Conservation (phyloP, 2,113 vertebrate species). For the Leptocoma aspasia region DNA sequence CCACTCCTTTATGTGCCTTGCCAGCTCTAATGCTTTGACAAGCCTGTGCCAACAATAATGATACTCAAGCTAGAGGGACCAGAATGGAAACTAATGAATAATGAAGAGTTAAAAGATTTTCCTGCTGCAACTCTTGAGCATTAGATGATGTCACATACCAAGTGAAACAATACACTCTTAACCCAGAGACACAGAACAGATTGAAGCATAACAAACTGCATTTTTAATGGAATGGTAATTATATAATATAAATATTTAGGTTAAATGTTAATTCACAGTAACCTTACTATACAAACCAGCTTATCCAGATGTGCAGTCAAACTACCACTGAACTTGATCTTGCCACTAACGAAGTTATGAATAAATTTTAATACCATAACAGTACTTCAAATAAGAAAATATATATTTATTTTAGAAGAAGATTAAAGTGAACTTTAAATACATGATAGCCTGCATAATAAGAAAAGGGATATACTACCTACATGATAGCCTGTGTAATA, state of each 20-base stretch:
- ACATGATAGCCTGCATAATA: background rate
- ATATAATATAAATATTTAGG: background rate
- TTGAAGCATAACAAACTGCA: background rate
- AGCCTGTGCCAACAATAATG: background rate
- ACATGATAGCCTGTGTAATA: background rate
- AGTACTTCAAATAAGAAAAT: background rate
- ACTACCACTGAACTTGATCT: background rate
- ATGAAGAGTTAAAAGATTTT: background rate
- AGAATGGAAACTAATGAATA: conserved; percentile 19
- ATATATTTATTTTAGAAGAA: background rate
- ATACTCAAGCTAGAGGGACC: background rate
- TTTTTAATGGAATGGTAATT: background rate
- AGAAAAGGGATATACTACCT: background rate
- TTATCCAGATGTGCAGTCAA: background rate
- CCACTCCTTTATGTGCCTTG: background rate
- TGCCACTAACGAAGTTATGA: background rate
- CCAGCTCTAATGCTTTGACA: background rate
- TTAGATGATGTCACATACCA: background rate
- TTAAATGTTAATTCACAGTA: background rate
- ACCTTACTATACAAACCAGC: background rate
- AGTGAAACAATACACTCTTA: background rate
- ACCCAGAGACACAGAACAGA: background rate
- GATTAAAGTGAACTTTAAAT: background rate
- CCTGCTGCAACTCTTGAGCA: background rate
- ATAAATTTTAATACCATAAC: background rate